phyloP scores from a whole-genome alignment of 2,888 invertebrate genomes.

The Rotaria macrura region DNA sequence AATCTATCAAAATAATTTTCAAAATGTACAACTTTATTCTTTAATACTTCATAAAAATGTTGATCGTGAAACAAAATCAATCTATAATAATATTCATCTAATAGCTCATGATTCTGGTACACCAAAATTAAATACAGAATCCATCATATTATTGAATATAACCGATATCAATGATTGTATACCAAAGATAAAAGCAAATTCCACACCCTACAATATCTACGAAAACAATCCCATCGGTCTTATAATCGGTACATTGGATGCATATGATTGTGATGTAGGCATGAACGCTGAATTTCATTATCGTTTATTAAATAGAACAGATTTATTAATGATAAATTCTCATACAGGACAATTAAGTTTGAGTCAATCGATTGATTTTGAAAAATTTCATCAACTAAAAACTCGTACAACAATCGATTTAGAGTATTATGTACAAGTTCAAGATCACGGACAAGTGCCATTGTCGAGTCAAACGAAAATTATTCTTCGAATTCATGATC shows the following conservation, averaged over 20 bases:
- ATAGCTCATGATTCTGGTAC: neutral
- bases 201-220: neutral
- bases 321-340: neutral
- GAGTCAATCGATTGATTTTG: neutral
- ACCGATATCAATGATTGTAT: conserved; percentile 5
- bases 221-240: neutral
- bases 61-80: neutral
- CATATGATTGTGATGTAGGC: neutral
- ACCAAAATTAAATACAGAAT: neutral
- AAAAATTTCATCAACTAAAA: neutral
- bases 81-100: conserved; percentile 2
- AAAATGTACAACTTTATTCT: neutral
- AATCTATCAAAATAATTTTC: neutral
- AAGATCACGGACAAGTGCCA: neutral
- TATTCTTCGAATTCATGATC: neutral
- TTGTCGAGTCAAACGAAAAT: neutral
- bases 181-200: neutral
- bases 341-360: neutral
- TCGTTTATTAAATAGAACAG: neutral
- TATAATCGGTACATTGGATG: neutral
- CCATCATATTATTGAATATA: neutral
- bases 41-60: neutral
- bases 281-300: neutral
- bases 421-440: neutral
- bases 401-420: neutral